These are phyloP conservation scores for Phenganax marumi DNA, from an alignment of 92 coral and sea anemone species.

Conservation along the genomic window DNA sequence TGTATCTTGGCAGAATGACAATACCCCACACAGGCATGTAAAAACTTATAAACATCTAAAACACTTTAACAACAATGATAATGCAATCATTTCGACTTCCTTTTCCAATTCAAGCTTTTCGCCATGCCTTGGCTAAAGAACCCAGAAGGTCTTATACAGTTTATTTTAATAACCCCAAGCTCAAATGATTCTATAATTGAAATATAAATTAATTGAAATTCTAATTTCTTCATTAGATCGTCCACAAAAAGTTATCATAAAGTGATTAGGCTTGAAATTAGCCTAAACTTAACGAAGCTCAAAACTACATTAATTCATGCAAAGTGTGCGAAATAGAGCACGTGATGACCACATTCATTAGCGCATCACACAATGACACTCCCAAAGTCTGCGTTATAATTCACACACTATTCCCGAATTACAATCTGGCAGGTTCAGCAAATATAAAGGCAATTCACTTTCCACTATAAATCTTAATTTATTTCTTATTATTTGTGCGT, in stretches of 20 bases:
- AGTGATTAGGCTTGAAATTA: neutral
- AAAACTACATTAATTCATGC: neutral
- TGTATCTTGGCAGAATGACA: constrained; percentile 7
- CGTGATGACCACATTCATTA: too few species aligned
- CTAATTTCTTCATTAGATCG: neutral
- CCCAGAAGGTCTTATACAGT: too few species aligned
- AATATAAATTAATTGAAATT: neutral
- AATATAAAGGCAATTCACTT: too few species aligned
- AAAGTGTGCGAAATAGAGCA: neutral
- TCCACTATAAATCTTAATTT: neutral
- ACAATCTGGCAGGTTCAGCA: too few species aligned
- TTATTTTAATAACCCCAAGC: too few species aligned
- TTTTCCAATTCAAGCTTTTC: neutral
- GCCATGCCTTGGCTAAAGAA: too few species aligned
- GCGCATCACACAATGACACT: too few species aligned
- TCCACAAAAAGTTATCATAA: neutral
- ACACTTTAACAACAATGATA: constrained; percentile 4
- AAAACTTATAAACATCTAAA: constrained; percentile 13
- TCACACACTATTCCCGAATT: too few species aligned
- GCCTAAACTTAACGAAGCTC: neutral
- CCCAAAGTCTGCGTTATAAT: too few species aligned
- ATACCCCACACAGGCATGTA: constrained; percentile 16
- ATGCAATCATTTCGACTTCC: neutral
- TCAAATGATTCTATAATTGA: neutral
- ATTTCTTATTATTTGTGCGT: neutral